Evolutionary conservation across 2,113 vertebrate genomes (phyloP).

Genomic region (Scomber scombrus): DNA sequence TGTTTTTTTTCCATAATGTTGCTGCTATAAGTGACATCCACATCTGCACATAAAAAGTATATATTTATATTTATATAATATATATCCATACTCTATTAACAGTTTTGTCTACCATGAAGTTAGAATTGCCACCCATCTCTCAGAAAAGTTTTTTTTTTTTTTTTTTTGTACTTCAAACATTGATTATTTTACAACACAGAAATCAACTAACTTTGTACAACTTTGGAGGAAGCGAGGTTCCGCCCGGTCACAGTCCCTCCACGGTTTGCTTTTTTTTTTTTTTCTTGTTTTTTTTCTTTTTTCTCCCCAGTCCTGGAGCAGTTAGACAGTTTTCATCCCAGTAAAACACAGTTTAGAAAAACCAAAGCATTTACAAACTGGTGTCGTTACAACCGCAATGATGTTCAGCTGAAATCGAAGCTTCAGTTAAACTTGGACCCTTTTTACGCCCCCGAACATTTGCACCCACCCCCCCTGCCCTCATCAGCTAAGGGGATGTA

Average conservation of each 20-base stretch:
- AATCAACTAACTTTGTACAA: constrained; percentile 84
- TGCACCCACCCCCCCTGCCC: not conserved
- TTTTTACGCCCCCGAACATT: constrained; percentile 39
- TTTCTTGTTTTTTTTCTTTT: constrained; percentile 24
- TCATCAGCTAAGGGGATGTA: constrained; percentile 39
- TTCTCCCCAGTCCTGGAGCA: constrained; percentile 55
- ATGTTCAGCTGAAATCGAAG: constrained; percentile 69
- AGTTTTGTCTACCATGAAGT: constrained; percentile 87
- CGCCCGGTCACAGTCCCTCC: constrained; percentile 58
- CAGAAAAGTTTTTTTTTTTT: constrained; percentile 70
- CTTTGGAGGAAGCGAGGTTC: constrained; percentile 78
- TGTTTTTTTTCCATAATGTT: constrained; percentile 81
- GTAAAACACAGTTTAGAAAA: constrained; percentile 81
- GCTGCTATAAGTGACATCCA: constrained; percentile 88
- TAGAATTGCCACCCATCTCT: constrained; percentile 81
- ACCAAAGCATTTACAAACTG: constrained; percentile 86
- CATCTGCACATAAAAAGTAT: constrained; percentile 89
- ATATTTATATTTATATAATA: constrained; percentile 90
- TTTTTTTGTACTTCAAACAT: constrained; percentile 80
- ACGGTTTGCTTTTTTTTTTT: constrained; percentile 20
- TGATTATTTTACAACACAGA: constrained; percentile 86
- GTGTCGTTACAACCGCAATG: constrained; percentile 72
- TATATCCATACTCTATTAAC: constrained; percentile 90
- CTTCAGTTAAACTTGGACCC: constrained; percentile 75
- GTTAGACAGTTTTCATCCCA: constrained; percentile 74